phyloP scores from a whole-genome alignment of 2,888 invertebrate species.

The Aleiodes leptofemur region DNA sequence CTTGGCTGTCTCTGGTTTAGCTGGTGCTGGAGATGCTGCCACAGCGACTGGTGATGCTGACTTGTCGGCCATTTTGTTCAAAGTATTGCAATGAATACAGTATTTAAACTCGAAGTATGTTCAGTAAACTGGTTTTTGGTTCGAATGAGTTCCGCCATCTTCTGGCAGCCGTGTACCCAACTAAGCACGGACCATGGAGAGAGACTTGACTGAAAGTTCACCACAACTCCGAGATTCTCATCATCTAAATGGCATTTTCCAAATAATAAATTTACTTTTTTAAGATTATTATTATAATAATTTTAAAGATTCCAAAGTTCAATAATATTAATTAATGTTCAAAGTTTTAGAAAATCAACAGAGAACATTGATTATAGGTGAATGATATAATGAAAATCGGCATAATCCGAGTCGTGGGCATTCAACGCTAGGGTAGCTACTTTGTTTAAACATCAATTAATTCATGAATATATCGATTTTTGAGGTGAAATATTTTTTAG shows the following conservation, averaged over 20 bases:
- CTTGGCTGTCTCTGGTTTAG: constrained; percentile 5
- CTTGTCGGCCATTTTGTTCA: constrained; percentile 44
- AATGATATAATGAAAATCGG: too few species aligned
- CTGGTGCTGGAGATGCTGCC: not conserved
- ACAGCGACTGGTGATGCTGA: constrained; percentile 37
- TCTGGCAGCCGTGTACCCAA: constrained; percentile 61
- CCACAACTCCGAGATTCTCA: not conserved
- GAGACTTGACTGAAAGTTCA: constrained; percentile 65
- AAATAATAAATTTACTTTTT: not conserved
- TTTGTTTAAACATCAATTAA: too few species aligned
- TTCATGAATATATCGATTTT: too few species aligned
- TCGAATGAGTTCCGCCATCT: constrained; percentile 76
- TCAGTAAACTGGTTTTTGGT: constrained; percentile 55
- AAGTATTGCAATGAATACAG: not conserved
- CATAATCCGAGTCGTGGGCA: too few species aligned
- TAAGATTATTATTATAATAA: not conserved
- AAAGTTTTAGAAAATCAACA: too few species aligned
- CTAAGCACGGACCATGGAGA: constrained; percentile 53
- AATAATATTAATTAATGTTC: too few species aligned
- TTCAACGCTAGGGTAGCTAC: too few species aligned
- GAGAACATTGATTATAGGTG: too few species aligned
- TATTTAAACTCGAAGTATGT: not conserved
- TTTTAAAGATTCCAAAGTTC: too few species aligned
- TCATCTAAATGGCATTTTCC: not conserved
- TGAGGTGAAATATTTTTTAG: too few species aligned